These are phyloP conservation scores for Gadus chalcogrammus DNA, from an alignment of 2,113 vertebrate species.

Conservation along the genomic window DNA sequence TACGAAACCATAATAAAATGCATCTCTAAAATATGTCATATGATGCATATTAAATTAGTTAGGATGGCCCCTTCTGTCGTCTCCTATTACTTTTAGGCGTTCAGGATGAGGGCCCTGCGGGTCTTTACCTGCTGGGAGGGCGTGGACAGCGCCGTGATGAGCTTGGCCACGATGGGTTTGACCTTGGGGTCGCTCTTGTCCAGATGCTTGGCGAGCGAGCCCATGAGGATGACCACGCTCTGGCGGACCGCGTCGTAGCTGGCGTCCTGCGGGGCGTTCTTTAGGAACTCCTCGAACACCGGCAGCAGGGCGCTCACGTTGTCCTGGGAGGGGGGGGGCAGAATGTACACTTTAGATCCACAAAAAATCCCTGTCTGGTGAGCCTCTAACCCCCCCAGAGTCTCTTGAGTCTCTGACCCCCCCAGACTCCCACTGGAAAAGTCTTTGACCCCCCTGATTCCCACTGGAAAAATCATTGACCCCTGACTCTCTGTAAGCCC, in stretches of 20 bases:
- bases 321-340: constrained; percentile 74
- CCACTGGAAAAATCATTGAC: no score
- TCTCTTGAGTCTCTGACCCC: no score
- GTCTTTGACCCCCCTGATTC: no score
- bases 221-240: constrained; percentile 98
- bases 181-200: constrained; percentile 98
- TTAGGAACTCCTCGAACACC: constrained; percentile 96
- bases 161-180: constrained; percentile 96
- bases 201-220: constrained; percentile 96
- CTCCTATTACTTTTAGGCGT: no score
- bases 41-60: no score
- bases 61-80: no score
- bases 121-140: constrained; percentile 90
- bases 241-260: constrained; percentile 96
- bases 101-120: no score
- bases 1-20: no score
- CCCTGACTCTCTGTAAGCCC: no score
- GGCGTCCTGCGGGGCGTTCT: constrained; percentile 92
- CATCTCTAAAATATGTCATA: no score
- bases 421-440: no score
- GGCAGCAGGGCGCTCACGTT: constrained; percentile 93
- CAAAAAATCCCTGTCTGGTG: neutral
- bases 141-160: constrained; percentile 93
- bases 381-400: no score
- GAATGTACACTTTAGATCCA: neutral